Evolutionary conservation across 2,797 vertebrate species (phyloP).

Genomic region (Avahi laniger): DNA sequence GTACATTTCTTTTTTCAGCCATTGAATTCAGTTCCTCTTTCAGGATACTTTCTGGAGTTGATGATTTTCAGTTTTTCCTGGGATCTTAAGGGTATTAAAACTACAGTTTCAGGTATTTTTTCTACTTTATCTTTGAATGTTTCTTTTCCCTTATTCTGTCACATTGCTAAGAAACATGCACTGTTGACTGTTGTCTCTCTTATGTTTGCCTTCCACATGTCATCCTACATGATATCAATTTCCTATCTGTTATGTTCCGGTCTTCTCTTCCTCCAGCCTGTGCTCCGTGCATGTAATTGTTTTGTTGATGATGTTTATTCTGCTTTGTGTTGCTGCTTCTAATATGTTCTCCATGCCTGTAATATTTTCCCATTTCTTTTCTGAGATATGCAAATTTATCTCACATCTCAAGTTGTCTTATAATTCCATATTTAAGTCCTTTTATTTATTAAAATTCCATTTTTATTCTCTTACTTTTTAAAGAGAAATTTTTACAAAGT

Average conservation of each 20-base stretch:
- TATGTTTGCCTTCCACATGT: not conserved
- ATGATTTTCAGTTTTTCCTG: too few relatives aligned
- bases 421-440: not conserved
- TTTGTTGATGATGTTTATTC: not conserved
- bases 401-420: not conserved
- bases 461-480: not conserved
- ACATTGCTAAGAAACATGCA: not conserved
- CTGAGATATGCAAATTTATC: not conserved
- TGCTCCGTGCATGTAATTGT: not conserved
- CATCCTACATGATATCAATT: not conserved
- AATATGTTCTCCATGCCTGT: not conserved
- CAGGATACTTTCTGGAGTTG: not conserved
- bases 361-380: not conserved
- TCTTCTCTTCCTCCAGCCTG: not conserved
- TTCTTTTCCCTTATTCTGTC: not conserved
- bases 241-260: not conserved
- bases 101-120: not conserved
- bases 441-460: not conserved
- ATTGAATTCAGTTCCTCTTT: not conserved
- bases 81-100: too few relatives aligned
- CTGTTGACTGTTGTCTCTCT: not conserved
- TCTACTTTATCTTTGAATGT: not conserved
- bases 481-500: not conserved
- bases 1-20: not conserved
- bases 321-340: not conserved